phyloP scores from a whole-genome alignment of 2,797 vertebrate species.

The Novumbra hubbsi region DNA sequence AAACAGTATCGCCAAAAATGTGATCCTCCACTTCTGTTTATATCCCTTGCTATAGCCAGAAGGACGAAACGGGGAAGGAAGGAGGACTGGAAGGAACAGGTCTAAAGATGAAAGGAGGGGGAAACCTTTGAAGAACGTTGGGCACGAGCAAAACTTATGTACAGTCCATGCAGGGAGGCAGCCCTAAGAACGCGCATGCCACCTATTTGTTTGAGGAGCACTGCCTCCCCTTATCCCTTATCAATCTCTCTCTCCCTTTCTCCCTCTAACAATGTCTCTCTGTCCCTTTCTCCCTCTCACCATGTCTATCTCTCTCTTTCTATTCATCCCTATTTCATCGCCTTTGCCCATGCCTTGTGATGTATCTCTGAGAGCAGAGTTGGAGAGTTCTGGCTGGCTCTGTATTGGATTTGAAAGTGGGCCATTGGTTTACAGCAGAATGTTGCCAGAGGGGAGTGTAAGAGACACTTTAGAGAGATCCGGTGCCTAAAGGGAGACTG shows the following conservation, averaged over 20 bases:
- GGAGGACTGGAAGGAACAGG: not conserved
- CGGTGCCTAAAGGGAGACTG: not conserved
- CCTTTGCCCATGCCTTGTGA: not conserved
- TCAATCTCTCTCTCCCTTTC: slow-evolving; percentile 7
- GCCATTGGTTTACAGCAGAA: slow-evolving; percentile 10
- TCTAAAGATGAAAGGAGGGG: slow-evolving; percentile 5
- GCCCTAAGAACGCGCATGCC: not conserved
- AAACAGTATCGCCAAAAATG: slow-evolving; percentile 23
- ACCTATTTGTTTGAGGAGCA: not conserved
- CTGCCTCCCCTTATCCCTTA: not conserved
- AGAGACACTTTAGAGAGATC: not conserved
- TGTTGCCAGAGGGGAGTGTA: slow-evolving; percentile 8
- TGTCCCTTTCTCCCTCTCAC: not conserved
- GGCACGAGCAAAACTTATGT: not conserved
- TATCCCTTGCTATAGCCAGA: slow-evolving; percentile 1
- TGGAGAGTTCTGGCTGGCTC: slow-evolving; percentile 3
- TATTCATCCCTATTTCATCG: not conserved
- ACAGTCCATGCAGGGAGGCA: not conserved
- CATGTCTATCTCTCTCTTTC: not conserved
- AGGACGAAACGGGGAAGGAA: slow-evolving; percentile 8
- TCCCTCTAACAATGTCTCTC: not conserved
- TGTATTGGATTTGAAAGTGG: slow-evolving; percentile 12
- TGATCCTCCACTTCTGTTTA: slow-evolving; percentile 14
- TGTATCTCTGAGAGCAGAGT: not conserved
- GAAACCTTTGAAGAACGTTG: not conserved